A percentile compares a stretch with the other conserved stretches of the same genome.
These are phyloP conservation scores for Galaxea fascicularis DNA, from an alignment of 92 coral and sea anemone genomes.

Conservation along the genomic window DNA sequence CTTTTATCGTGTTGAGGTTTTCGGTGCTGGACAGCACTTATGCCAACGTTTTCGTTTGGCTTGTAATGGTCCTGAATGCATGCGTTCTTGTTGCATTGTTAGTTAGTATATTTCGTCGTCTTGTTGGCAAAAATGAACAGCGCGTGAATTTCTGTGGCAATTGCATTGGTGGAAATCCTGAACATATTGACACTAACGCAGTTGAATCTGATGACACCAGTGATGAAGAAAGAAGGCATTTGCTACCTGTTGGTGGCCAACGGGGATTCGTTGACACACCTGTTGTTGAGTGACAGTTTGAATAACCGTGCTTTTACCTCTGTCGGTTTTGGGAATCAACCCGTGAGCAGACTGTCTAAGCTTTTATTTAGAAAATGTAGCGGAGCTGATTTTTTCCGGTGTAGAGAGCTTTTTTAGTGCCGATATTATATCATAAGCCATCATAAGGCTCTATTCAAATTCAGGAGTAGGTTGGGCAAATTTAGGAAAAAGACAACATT, in stretches of 20 bases:
- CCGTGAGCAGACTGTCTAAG: too few relatives aligned
- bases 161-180: not conserved
- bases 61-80: constrained; percentile 49
- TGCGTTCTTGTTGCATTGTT: constrained; percentile 35
- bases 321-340: too few relatives aligned
- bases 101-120: constrained; percentile 19
- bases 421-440: too few relatives aligned
- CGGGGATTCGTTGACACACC: not conserved
- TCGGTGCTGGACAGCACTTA: constrained; percentile 48
- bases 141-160: not conserved
- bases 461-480: too few relatives aligned
- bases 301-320: too few relatives aligned
- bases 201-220: not conserved
- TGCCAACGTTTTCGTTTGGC: constrained; percentile 42
- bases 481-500: too few relatives aligned
- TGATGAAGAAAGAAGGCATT: not conserved
- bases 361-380: too few relatives aligned
- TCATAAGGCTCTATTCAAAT: too few relatives aligned
- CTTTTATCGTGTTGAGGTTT: constrained; percentile 64
- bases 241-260: not conserved
- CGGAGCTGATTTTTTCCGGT: too few relatives aligned
- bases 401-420: too few relatives aligned
- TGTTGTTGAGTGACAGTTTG: too few relatives aligned
- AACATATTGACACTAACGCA: not conserved
- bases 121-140: not conserved